Percentiles rank a stretch among this genome's conserved stretches.
Conservation (phyloP, 1,140 invertebrate genomes). For the Forficula auricularia region DNA sequence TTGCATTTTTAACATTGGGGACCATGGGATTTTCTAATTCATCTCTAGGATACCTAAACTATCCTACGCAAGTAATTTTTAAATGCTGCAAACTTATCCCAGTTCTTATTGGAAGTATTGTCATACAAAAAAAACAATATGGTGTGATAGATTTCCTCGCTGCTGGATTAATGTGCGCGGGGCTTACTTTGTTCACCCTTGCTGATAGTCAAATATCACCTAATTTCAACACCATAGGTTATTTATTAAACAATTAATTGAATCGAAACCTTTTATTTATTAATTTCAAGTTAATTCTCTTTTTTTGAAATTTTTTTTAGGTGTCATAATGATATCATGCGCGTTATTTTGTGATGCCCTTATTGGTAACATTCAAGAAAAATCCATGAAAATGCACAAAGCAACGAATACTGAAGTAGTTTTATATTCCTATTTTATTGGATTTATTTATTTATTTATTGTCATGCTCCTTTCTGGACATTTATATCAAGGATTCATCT, state of each 20-base stretch:
- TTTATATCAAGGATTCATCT: conserved; percentile 51
- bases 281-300: no score
- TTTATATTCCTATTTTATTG: conserved; percentile 80
- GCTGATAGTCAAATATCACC: conserved; percentile 81
- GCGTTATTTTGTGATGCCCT: conserved; percentile 82
- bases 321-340: conserved; percentile 69
- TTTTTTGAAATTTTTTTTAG: conserved; percentile 21
- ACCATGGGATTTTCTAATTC: conserved; percentile 94
- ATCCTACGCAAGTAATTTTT: conserved; percentile 84
- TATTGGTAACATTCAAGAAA: conserved; percentile 93
- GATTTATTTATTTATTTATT: conserved; percentile 66
- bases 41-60: conserved; percentile 87
- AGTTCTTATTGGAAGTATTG: conserved; percentile 75
- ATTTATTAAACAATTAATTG: conserved; percentile 9
- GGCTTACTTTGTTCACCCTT: conserved; percentile 78
- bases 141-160: conserved; percentile 66
- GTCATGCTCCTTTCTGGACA: conserved; percentile 56
- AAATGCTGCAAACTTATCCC: conserved; percentile 95
- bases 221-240: conserved; percentile 59
- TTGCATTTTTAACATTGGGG: conserved; percentile 74
- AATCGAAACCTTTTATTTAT: no score
- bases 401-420: conserved; percentile 83
- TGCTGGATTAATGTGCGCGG: conserved; percentile 73
- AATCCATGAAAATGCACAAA: conserved; percentile 67
- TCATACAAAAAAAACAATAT: conserved; percentile 83